Conservation (phyloP, 1,140 invertebrate genomes). For the Pseudomyrmex dendroicus region DNA sequence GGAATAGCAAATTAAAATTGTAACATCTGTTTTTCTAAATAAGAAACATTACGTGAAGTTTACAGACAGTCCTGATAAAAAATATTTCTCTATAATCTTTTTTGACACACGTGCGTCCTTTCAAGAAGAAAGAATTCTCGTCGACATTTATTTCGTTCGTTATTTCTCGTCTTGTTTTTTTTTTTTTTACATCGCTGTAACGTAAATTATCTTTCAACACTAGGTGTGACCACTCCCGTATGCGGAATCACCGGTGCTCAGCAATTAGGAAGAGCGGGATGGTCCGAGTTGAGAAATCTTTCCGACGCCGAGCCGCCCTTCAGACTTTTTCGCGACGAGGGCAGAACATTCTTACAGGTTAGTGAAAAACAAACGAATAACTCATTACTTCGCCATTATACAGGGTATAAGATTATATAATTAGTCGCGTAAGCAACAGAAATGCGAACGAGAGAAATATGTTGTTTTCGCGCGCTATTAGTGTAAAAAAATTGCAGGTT, state of each 20-base stretch:
- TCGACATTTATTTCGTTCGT: slow-evolving; percentile 22
- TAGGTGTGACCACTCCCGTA: slow-evolving; percentile 91
- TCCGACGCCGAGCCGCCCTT: slow-evolving; percentile 92
- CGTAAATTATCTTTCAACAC: slow-evolving; percentile 52
- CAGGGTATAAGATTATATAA: slow-evolving; percentile 10
- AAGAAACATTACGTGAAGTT: neutral
- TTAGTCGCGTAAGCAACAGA: neutral
- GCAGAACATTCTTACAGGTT: slow-evolving; percentile 92
- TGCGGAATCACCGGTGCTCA: slow-evolving; percentile 94
- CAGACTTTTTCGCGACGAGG: slow-evolving; percentile 91
- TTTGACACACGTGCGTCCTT: neutral
- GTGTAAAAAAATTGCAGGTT: neutral
- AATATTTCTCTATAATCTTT: neutral
- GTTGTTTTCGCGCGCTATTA: neutral
- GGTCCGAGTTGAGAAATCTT: slow-evolving; percentile 91
- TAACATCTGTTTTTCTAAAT: neutral
- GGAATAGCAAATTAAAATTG: neutral
- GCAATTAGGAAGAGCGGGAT: slow-evolving; percentile 91
- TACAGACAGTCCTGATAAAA: neutral
- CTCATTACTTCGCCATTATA: slow-evolving; percentile 29
- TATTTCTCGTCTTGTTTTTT: neutral
- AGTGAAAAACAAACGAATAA: slow-evolving; percentile 46
- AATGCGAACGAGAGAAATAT: neutral
- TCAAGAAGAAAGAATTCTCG: neutral
- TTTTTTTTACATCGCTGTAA: neutral